Percentiles rank a stretch among this genome's conserved stretches.
phyloP scores from a whole-genome alignment of 2,797 vertebrate genomes.

The Gymnothorax reevesii region DNA sequence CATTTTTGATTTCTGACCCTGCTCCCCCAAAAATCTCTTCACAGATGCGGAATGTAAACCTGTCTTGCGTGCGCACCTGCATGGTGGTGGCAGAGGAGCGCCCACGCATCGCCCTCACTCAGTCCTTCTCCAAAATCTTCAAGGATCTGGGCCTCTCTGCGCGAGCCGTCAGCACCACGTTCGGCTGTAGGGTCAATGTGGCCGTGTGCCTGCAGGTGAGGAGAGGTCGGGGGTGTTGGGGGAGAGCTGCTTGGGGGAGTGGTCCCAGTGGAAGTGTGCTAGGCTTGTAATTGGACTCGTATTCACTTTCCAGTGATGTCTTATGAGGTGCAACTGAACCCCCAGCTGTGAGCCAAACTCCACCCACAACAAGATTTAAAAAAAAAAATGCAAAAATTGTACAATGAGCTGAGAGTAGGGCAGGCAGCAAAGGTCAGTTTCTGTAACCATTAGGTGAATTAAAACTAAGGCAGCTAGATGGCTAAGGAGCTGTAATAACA shows the following conservation, averaged over 20 bases:
- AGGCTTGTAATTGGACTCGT: neutral
- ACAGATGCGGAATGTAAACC: slow-evolving; percentile 87
- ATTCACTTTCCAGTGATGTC: neutral
- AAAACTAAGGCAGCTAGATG: too few relatives aligned
- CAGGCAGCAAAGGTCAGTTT: too few relatives aligned
- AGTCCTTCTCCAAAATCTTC: slow-evolving; percentile 96
- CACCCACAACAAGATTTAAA: too few relatives aligned
- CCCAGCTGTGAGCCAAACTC: too few relatives aligned
- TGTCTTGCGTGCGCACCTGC: slow-evolving; percentile 93
- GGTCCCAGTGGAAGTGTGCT: neutral
- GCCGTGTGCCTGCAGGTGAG: slow-evolving; percentile 95
- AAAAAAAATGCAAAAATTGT: too few relatives aligned
- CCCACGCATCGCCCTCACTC: slow-evolving; percentile 85
- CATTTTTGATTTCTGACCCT: neutral
- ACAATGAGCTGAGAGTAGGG: too few relatives aligned
- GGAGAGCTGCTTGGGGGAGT: neutral
- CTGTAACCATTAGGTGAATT: too few relatives aligned
- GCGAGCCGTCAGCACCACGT: slow-evolving; percentile 94
- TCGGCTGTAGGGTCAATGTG: slow-evolving; percentile 94
- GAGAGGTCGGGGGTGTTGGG: neutral
- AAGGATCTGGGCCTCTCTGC: slow-evolving; percentile 93
- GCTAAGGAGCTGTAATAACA: too few relatives aligned
- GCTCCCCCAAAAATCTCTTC: neutral
- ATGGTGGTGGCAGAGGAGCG: slow-evolving; percentile 98
- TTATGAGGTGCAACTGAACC: too few relatives aligned